Base-by-base conservation (phyloP, 2,797 vertebrate species). In the Antrozous pallidus region DNA sequence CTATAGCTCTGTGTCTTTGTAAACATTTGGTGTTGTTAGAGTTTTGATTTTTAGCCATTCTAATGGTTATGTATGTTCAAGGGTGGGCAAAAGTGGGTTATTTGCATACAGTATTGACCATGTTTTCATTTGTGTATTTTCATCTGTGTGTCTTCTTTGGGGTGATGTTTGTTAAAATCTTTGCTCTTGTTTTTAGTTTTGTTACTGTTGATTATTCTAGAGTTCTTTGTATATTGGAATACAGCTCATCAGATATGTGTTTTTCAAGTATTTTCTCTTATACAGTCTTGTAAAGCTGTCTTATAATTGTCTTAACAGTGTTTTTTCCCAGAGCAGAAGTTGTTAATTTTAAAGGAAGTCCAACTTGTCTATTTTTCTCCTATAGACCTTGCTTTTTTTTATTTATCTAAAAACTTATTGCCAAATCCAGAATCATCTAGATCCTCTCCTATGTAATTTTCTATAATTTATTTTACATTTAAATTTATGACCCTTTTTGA, bases 271-370 rank as follows among this genome's bases (percentile, higher is more conserved):
- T 89, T 77, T 83, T 65, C n/a, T 82, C 24, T 69, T 51, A 51
- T 14, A n/a, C 17, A 22, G 17, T 42, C 82, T 85, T 84, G 40
- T 70, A 54, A 84, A 71, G 11, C 65, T 54, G 1, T 93, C 33
- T 51, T 82, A 51, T 40, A 11, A 69, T 56, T 88, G 11, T 75
- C 33, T 47, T 33, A 75, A 69, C 51, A 65, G 36, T 47, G 31
- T 49, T 36, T 69, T 69, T 54, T 36, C 24, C 26, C 4, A 45
- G 36, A 73, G 77, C 56, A 40, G 45, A 75, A 36, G 13, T 82
- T 92, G 79, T 86, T 17, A 67, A 81, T 91, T 87, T 74, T 86
- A 81, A 81, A 67, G 31, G 33, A 80, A 81, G 58, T 81, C 26
- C 6, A 67, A 3, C 42, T 67, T 47, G 69, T 24, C 31, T 36